Base-by-base conservation (phyloP, 2,888 invertebrate genomes). In the Chrysomela aeneicollis region DNA sequence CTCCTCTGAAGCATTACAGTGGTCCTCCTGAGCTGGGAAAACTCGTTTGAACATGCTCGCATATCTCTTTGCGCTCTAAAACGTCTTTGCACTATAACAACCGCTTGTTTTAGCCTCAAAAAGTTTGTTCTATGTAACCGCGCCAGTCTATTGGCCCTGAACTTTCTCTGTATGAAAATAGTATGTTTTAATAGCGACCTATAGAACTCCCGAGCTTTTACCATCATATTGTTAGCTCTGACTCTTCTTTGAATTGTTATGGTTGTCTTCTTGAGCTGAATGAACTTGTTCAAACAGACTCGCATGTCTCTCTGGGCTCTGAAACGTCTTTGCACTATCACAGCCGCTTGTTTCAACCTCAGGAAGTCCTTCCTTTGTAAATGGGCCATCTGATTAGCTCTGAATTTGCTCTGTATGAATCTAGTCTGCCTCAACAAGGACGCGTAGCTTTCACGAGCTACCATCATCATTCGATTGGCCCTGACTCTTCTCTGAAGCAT, bases 111-210 rank as follows among this genome's bases (percentile, higher is more conserved):
- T 8, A 73, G 37, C 32, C 63, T 21, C 52, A 59, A 58, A 61
- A 61, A 75, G 6, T 52, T 2, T 4, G 17, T 35, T 63, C 69
- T 66, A 19, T 63, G 26, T 42, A 46, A 12, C 66, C 66, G 80
- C 79, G 85, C 85, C 19, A 80, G 55, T 47, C 78, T 79, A 6
- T 79, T 77, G 0, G 86, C 85, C 71, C 85, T 84, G 73, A 85
- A 84, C 78, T 82, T 54, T 35, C 49, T 51, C 59, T 80, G 26
- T 57, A 71, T 66, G 53, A 64, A 26, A 50, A 67, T 10, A 9
- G 62, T 47, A 1, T 52, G 52, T 18, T 32, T 51, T 35, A 51
- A 54, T 9, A 69, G 42, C 19, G 62, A 42, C 19, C 59, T 35
- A 54, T 69, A 74, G 8, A 51, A 49, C 8, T 61, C 22, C 59